Percentiles rank a stretch among this genome's conserved stretches.
phyloP scores from a whole-genome alignment of 2,113 vertebrate species.

The Herpailurus yagouaroundi region DNA sequence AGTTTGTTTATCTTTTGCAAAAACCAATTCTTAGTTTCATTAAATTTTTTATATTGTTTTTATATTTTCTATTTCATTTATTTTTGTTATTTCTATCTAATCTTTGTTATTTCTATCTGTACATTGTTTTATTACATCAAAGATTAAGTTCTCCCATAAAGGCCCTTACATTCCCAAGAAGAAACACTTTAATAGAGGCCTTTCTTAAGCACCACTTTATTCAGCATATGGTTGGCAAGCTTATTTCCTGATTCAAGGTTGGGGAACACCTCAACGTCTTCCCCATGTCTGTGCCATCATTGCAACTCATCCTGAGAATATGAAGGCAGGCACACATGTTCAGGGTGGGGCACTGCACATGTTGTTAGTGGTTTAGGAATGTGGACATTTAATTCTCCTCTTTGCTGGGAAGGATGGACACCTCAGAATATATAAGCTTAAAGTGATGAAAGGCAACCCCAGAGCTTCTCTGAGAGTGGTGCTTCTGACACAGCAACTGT shows the following conservation, averaged over 20 bases:
- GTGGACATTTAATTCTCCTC: background rate
- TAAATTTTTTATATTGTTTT: background rate
- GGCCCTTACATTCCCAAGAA: background rate
- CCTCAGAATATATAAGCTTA: background rate
- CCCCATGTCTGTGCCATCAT: background rate
- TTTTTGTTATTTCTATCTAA: background rate
- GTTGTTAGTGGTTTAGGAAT: background rate
- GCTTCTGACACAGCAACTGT: background rate
- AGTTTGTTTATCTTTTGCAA: background rate
- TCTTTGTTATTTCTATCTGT: background rate
- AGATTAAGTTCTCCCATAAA: background rate
- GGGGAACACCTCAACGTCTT: background rate
- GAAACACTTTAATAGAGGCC: background rate
- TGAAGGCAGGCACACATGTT: background rate
- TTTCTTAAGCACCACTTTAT: background rate
- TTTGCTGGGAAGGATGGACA: background rate
- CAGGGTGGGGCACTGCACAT: background rate
- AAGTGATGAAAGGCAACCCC: background rate
- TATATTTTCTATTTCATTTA: background rate
- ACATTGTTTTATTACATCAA: background rate
- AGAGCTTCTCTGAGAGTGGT: background rate
- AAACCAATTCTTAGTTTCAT: background rate
- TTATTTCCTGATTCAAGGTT: background rate
- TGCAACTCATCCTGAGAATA: background rate
- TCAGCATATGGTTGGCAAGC: background rate